Percentiles rank a stretch among this genome's conserved stretches.
phyloP scores from a whole-genome alignment of 2,113 vertebrate species.

The Raphicerus campestris region DNA sequence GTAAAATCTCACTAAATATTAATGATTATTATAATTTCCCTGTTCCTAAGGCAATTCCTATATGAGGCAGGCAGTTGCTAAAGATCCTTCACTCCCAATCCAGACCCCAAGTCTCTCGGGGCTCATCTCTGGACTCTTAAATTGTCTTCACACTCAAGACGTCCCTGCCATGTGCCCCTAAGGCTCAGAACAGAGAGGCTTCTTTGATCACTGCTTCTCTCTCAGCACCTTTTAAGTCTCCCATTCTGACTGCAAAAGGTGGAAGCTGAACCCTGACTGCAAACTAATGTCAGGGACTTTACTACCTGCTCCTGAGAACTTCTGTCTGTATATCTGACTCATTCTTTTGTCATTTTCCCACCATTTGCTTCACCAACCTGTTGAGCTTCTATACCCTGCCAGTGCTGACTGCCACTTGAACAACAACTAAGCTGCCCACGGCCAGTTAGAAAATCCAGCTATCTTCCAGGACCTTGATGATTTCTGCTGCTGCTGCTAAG shows the following conservation, averaged over 20 bases:
- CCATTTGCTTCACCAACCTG: background rate
- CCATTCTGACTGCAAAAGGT: background rate
- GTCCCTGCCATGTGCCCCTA: background rate
- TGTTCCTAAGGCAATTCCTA: background rate
- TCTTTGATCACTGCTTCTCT: background rate
- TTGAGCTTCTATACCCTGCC: background rate
- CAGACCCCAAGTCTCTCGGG: background rate
- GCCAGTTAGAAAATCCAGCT: background rate
- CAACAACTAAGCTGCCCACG: background rate
- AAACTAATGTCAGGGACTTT: background rate
- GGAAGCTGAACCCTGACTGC: background rate
- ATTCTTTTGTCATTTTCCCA: background rate
- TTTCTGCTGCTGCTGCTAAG: too few species aligned
- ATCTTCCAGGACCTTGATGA: background rate
- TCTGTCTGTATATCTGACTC: background rate
- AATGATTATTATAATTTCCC: background rate
- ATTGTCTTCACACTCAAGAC: background rate
- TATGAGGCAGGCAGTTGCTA: background rate
- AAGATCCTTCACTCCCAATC: background rate
- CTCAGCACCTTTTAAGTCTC: background rate
- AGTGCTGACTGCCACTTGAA: background rate
- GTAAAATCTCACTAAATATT: background rate
- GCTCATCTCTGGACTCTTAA: background rate
- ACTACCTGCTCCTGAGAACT: background rate
- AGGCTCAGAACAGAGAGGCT: background rate